These are phyloP conservation scores for Drosophila persimilis DNA, from an alignment of 1,140 invertebrate species.

Conservation along the genomic window DNA sequence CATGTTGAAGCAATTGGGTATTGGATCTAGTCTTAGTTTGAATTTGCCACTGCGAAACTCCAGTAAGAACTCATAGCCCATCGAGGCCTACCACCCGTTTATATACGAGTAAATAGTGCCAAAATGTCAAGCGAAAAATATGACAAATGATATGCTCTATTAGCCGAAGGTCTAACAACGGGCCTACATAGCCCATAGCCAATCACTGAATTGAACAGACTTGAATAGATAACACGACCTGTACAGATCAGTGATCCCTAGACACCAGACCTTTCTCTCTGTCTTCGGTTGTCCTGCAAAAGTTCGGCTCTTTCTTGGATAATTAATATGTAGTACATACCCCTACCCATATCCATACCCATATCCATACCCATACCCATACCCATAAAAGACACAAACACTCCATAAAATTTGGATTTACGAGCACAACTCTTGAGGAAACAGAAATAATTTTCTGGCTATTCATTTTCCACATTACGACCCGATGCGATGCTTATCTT, in stretches of 20 bases:
- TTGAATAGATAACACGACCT: conserved; percentile 24
- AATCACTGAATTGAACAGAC: neutral
- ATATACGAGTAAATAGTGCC: conserved; percentile 41
- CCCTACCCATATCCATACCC: too few species aligned
- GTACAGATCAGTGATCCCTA: conserved; percentile 8
- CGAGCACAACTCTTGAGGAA: conserved; percentile 13
- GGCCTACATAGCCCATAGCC: conserved; percentile 24
- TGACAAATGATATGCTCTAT: conserved; percentile 49
- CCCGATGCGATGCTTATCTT: conserved; percentile 64
- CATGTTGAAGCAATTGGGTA: conserved; percentile 47
- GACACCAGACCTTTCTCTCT: neutral
- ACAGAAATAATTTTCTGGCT: conserved; percentile 45
- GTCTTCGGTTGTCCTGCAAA: neutral
- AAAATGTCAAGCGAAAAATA: conserved; percentile 30
- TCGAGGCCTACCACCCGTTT: conserved; percentile 44
- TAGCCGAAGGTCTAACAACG: conserved; percentile 42
- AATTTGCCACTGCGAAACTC: conserved; percentile 69
- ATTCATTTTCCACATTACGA: conserved; percentile 59
- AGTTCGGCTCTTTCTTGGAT: neutral
- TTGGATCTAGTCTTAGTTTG: conserved; percentile 78
- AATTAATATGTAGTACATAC: conserved; percentile 6
- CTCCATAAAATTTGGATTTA: conserved; percentile 54
- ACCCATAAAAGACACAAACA: neutral
- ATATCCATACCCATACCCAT: too few species aligned
- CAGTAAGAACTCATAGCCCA: conserved; percentile 73